Percentiles rank a stretch among this genome's conserved stretches.
phyloP scores from a whole-genome alignment of 2,888 invertebrate species.

The Andrena chrysosceles region DNA sequence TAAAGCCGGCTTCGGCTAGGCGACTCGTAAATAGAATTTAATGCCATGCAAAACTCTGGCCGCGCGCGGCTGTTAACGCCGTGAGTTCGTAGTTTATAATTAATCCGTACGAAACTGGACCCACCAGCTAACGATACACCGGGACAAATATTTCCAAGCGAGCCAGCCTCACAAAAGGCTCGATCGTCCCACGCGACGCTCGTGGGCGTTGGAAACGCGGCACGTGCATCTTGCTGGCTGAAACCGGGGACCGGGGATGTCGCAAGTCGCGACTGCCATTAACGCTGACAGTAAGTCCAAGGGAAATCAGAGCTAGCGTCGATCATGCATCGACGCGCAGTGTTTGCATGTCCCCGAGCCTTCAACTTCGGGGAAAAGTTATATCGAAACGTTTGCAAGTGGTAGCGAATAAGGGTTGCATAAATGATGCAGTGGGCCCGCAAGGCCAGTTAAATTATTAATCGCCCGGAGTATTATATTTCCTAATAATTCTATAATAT shows the following conservation, averaged over 20 bases:
- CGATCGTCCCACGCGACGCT: constrained; percentile 11
- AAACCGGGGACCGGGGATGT: background rate
- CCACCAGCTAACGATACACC: constrained; percentile 10
- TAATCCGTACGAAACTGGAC: constrained; percentile 40
- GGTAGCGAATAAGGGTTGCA: too few species aligned
- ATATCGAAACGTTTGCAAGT: too few species aligned
- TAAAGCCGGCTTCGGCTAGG: constrained; percentile 19
- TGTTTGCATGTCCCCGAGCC: too few species aligned
- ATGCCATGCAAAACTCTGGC: constrained; percentile 43
- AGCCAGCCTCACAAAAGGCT: background rate
- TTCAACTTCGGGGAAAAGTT: too few species aligned
- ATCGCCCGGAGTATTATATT: too few species aligned
- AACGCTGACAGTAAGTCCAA: background rate
- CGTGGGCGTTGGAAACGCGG: background rate
- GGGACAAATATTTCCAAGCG: constrained; percentile 28
- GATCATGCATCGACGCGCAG: too few species aligned
- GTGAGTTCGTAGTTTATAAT: constrained; percentile 43
- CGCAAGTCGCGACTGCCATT: background rate
- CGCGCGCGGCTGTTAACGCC: constrained; percentile 26
- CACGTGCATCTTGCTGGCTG: background rate
- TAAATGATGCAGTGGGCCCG: too few species aligned
- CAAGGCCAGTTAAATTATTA: too few species aligned
- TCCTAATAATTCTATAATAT: too few species aligned
- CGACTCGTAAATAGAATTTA: constrained; percentile 44
- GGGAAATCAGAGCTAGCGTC: too few species aligned